Evolutionary conservation across 2,797 vertebrate species (phyloP).

Genomic region (Yasuhikotakia modesta): DNA sequence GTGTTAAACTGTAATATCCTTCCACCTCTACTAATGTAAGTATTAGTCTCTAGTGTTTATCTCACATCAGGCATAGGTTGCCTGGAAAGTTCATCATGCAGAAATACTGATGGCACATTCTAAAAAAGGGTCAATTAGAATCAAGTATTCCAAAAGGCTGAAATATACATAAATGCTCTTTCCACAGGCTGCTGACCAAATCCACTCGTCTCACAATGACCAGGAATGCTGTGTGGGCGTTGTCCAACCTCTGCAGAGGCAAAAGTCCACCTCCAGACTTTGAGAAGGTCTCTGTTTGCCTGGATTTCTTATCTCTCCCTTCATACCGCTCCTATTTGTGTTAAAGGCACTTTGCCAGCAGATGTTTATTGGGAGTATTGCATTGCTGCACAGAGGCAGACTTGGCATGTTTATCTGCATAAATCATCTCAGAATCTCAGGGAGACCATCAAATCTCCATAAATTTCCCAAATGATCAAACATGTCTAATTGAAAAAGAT

Average conservation of each 20-base stretch:
- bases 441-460: background rate
- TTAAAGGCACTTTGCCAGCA: background rate
- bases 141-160: background rate
- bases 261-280: conserved; percentile 97
- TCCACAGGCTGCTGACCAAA: conserved; percentile 90
- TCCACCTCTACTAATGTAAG: conserved; percentile 92
- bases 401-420: background rate
- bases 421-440: background rate
- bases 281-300: conserved; percentile 82
- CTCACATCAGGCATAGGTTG: background rate
- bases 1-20: conserved; percentile 97
- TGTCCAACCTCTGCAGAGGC: conserved; percentile 97
- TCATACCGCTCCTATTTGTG: background rate
- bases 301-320: no score
- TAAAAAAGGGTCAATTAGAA: background rate
- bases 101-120: no score
- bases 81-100: background rate
- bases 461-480: background rate
- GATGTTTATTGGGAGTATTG: background rate
- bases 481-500: background rate
- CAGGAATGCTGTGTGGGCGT: conserved; percentile 96
- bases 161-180: background rate
- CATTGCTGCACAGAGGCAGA: background rate
- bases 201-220: conserved; percentile 97
- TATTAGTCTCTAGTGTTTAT: conserved; percentile 40